Conservation (phyloP, 2,797 vertebrate species). For the Mastacembelus armatus region DNA sequence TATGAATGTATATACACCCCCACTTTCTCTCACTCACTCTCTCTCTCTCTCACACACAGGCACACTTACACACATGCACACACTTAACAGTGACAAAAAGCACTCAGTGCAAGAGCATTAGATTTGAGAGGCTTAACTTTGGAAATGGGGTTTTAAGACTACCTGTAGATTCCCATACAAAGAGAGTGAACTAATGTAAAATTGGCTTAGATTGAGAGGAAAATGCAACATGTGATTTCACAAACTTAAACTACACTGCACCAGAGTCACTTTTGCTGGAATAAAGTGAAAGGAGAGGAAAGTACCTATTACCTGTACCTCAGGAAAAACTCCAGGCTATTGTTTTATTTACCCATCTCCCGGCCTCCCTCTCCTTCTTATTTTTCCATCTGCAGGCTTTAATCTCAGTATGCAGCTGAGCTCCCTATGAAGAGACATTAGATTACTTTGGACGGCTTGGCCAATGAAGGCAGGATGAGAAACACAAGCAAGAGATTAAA, state of each 20-base stretch:
- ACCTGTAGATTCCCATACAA: conserved; percentile 71
- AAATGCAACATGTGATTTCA: conserved; percentile 46
- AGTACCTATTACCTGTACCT: conserved; percentile 22
- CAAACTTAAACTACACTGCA: conserved; percentile 18
- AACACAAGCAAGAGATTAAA: conserved; percentile 28
- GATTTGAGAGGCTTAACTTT: conserved; percentile 73
- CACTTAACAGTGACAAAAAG: conserved; percentile 59
- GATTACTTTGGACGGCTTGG: conserved; percentile 51
- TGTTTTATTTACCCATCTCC: conserved; percentile 55
- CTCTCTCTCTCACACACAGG: neutral
- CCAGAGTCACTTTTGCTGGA: conserved; percentile 2
- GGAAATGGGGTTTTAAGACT: conserved; percentile 65
- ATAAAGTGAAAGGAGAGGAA: conserved; percentile 24
- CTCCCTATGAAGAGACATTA: conserved; percentile 34
- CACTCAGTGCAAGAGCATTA: conserved; percentile 63
- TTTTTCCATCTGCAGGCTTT: conserved; percentile 40
- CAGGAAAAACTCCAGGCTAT: conserved; percentile 21
- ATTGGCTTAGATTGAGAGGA: conserved; percentile 42
- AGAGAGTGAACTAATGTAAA: conserved; percentile 59
- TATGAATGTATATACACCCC: conserved; percentile 17
- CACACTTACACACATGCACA: conserved; percentile 12
- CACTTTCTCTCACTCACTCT: no score
- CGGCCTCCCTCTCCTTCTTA: conserved; percentile 1
- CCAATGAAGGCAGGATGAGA: conserved; percentile 52
- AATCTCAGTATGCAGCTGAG: conserved; percentile 49